These are phyloP conservation scores for Brachionus sp. DNA, from an alignment of 1,140 invertebrate genomes.

Conservation along the genomic window DNA sequence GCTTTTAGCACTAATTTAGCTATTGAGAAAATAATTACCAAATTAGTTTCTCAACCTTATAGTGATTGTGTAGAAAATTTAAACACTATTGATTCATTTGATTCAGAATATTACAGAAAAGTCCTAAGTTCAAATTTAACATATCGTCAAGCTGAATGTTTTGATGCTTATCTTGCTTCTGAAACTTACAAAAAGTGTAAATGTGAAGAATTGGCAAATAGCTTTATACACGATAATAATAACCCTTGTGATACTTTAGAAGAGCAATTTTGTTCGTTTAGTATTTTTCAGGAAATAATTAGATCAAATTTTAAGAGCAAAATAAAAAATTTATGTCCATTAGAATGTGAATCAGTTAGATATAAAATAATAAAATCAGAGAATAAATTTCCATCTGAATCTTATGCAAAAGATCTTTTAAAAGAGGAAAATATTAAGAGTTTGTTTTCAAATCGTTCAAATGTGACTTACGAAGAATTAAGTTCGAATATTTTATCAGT, in stretches of 20 bases:
- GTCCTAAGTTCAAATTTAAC: neutral
- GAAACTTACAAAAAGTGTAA: neutral
- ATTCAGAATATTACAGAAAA: neutral
- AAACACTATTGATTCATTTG: neutral
- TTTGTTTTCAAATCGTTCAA: neutral
- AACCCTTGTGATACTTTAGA: neutral
- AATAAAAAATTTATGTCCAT: neutral
- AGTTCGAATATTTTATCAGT: neutral
- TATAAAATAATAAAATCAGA: neutral
- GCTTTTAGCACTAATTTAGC: neutral
- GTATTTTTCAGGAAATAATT: neutral
- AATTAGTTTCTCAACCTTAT: neutral
- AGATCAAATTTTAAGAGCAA: neutral
- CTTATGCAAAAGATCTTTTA: neutral
- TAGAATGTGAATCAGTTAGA: conserved; percentile 12
- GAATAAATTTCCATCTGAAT: neutral
- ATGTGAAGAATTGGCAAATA: neutral
- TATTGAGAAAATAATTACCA: neutral
- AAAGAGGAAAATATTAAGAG: neutral
- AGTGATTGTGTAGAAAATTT: neutral
- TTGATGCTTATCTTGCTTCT: neutral
- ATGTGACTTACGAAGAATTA: neutral
- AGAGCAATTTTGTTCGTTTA: neutral
- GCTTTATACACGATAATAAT: neutral
- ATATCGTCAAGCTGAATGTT: neutral